These are phyloP conservation scores for Synanthedon andrenaeformis DNA, from an alignment of 2,888 invertebrate species.

Conservation along the genomic window DNA sequence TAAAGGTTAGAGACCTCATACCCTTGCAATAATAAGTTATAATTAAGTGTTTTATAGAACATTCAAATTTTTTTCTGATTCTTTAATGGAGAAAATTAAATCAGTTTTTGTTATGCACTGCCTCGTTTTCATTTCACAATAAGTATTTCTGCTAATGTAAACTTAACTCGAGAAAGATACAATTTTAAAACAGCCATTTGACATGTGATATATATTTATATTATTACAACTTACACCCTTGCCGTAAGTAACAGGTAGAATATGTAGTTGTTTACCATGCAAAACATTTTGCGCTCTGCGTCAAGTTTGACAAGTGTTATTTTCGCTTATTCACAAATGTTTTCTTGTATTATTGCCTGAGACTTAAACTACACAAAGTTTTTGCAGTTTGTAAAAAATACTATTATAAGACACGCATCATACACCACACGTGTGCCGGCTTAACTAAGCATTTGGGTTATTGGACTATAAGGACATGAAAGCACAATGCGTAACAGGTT, in stretches of 20 bases:
- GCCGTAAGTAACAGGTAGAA: slow-evolving; percentile 35
- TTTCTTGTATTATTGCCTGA: slow-evolving; percentile 19
- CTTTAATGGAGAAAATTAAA: no score
- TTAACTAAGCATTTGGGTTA: neutral
- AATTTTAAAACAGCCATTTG: no score
- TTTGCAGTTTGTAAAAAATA: slow-evolving; percentile 19
- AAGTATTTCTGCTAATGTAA: no score
- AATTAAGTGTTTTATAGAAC: no score
- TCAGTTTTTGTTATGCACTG: no score
- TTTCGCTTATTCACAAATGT: slow-evolving; percentile 6
- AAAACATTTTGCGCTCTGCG: neutral
- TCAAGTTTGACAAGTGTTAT: neutral
- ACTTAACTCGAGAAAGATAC: no score
- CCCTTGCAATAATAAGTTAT: no score
- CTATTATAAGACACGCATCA: slow-evolving; percentile 12
- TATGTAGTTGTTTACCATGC: neutral
- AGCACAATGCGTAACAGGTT: neutral
- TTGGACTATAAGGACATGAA: neutral
- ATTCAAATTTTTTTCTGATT: no score
- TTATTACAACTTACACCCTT: slow-evolving; percentile 13
- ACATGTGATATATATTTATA: no score
- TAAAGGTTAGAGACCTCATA: no score
- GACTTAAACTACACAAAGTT: slow-evolving; percentile 10
- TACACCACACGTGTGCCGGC: slow-evolving; percentile 22
- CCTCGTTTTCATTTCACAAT: no score